Percentiles rank a stretch among this genome's conserved stretches.
phyloP scores from a whole-genome alignment of 2,113 vertebrate genomes.

The Calidris pygmaea region DNA sequence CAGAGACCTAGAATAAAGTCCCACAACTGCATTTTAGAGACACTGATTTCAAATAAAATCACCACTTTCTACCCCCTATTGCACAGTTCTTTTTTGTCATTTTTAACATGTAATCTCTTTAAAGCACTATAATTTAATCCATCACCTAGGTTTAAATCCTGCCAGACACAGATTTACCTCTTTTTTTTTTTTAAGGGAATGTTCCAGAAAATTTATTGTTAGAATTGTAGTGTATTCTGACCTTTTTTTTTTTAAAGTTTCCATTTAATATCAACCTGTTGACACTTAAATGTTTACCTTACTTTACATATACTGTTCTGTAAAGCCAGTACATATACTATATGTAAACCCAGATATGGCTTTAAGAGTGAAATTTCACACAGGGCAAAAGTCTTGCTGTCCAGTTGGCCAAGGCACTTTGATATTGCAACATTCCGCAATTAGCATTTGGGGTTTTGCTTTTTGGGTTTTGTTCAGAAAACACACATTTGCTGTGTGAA shows the following conservation, averaged over 20 bases:
- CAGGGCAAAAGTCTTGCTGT: not conserved
- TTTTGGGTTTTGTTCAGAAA: not conserved
- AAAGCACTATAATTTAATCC: not conserved
- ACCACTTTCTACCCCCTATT: not conserved
- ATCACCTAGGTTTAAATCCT: not conserved
- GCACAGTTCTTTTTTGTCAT: not conserved
- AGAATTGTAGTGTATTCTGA: not conserved
- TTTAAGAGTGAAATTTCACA: not conserved
- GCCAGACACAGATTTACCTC: not conserved
- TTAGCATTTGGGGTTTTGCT: not conserved
- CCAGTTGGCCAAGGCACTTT: not conserved
- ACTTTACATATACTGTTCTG: not conserved
- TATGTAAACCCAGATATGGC: not conserved
- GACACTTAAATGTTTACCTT: not conserved
- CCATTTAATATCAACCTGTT: not conserved
- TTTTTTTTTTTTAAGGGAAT: not conserved
- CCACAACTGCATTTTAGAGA: not conserved
- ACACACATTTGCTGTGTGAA: not conserved
- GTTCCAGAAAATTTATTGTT: not conserved
- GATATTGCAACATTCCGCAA: not conserved
- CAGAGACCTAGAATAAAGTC: not conserved
- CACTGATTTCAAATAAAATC: not conserved
- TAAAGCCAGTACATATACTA: too few relatives aligned
- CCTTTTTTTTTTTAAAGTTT: not conserved
- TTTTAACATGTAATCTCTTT: not conserved